These are phyloP conservation scores for Pedicia rivosa DNA, from an alignment of 2,888 invertebrate species.

Conservation along the genomic window DNA sequence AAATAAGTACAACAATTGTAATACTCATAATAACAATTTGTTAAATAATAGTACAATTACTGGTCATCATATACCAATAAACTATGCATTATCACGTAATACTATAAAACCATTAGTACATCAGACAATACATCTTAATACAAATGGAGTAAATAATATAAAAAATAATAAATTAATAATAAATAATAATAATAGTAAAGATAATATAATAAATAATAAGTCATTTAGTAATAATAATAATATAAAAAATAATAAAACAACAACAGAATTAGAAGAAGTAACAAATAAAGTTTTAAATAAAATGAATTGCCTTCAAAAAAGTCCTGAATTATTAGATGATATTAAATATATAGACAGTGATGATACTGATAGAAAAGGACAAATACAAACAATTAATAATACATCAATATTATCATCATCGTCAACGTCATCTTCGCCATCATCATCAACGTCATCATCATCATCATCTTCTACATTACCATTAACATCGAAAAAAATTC, in stretches of 20 bases:
- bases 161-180: constrained; percentile 1
- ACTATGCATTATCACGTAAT: too few species aligned
- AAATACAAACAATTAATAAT: too few species aligned
- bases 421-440: neutral
- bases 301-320: neutral
- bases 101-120: too few species aligned
- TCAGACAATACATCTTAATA: too few species aligned
- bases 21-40: neutral
- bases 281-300: constrained; percentile 4
- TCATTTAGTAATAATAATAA: neutral
- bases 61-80: too few species aligned
- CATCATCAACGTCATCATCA: neutral
- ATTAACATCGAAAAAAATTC: neutral
- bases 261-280: neutral
- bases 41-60: too few species aligned
- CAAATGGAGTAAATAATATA: constrained; percentile 2
- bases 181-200: constrained; percentile 4
- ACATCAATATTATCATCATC: neutral
- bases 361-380: neutral
- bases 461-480: neutral
- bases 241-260: neutral
- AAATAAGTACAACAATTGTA: neutral
- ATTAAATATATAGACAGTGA: constrained; percentile 1
- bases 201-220: constrained; percentile 1
- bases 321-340: too few species aligned